phyloP scores from a whole-genome alignment of 2,888 invertebrate genomes.

The Invenusta paracnida region DNA sequence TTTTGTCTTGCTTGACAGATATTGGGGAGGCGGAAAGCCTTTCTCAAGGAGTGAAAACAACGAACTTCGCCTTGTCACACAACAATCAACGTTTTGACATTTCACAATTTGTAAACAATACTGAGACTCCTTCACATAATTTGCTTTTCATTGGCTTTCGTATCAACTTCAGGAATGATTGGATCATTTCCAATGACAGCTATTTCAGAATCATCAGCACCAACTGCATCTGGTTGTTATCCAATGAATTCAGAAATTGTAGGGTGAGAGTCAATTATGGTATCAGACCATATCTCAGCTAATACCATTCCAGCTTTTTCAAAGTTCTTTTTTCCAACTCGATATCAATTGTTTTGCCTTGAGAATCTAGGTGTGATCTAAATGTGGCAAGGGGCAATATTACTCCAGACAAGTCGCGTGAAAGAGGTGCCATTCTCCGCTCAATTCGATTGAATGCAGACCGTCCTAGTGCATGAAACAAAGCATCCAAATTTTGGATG shows the following conservation, averaged over 20 bases:
- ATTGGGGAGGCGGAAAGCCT: not conserved
- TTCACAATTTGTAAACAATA: not conserved
- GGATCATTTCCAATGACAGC: not conserved
- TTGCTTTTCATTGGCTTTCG: too few species aligned
- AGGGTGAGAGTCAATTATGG: not conserved
- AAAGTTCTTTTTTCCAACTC: not conserved
- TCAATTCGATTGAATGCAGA: not conserved
- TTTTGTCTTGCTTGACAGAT: not conserved
- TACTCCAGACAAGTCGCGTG: not conserved
- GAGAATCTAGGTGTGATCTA: not conserved
- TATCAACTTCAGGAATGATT: too few species aligned
- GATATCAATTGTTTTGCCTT: not conserved
- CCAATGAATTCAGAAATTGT: not conserved
- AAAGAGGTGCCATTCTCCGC: not conserved
- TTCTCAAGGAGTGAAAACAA: too few species aligned
- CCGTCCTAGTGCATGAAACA: not conserved
- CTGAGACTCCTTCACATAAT: not conserved
- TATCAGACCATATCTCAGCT: not conserved
- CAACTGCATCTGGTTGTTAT: not conserved
- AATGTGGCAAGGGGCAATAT: not conserved
- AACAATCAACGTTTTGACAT: too few species aligned
- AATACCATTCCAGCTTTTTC: not conserved
- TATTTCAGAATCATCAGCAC: too few species aligned
- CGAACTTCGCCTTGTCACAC: too few species aligned
- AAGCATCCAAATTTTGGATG: not conserved